Percentiles rank a stretch among this genome's conserved stretches.
Conservation (phyloP, 2,888 invertebrate genomes). For the Drosophila lacicola region DNA sequence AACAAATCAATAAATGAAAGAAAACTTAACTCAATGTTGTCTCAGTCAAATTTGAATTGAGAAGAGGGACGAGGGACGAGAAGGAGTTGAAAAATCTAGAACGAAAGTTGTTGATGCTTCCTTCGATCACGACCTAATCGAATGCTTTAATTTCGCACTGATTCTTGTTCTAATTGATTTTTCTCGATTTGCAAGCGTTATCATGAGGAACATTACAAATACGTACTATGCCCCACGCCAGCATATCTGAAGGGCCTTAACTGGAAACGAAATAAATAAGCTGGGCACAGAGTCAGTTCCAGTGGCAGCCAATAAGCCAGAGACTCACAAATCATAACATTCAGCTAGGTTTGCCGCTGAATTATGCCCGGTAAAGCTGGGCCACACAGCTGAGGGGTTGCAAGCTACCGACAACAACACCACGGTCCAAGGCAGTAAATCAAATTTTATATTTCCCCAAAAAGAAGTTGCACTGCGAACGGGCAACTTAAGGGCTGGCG, state of each 20-base stretch:
- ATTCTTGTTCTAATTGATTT: no score
- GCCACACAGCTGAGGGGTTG: background rate
- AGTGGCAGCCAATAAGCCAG: constrained; percentile 56
- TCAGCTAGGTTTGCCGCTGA: constrained; percentile 72
- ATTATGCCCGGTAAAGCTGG: constrained; percentile 60
- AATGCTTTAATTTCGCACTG: no score
- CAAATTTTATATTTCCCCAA: constrained; percentile 84
- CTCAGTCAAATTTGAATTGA: background rate
- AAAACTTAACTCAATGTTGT: constrained; percentile 24
- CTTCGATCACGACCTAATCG: no score
- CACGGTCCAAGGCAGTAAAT: constrained; percentile 79
- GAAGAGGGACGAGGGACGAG: background rate
- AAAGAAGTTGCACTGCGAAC: constrained; percentile 57
- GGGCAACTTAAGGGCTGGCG: constrained; percentile 54
- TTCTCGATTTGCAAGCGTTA: no score
- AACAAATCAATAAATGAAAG: constrained; percentile 76
- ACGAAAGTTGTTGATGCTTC: no score
- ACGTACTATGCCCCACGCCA: background rate
- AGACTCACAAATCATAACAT: constrained; percentile 76
- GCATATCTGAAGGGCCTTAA: constrained; percentile 47
- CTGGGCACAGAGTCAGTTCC: constrained; percentile 23
- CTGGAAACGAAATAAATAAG: constrained; percentile 38
- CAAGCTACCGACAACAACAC: constrained; percentile 46
- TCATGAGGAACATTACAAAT: no score
- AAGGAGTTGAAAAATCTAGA: no score